Evolutionary conservation across 2,113 vertebrate species (phyloP).

Genomic region (Phaethon lepturus): DNA sequence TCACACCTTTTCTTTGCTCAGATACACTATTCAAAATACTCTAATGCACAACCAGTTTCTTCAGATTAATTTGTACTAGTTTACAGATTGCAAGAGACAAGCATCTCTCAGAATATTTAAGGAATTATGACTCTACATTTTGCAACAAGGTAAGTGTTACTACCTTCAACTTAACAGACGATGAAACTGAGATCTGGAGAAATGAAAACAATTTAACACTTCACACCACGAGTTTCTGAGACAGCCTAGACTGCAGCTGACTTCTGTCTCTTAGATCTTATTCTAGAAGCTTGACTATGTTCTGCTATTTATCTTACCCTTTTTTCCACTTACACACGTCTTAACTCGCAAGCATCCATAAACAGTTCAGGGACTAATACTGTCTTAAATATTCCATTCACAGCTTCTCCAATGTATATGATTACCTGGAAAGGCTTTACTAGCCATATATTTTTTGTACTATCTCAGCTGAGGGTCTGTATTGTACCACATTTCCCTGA

Average conservation of each 20-base stretch:
- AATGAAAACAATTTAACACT: not conserved
- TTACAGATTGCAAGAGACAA: not conserved
- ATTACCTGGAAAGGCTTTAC: not conserved
- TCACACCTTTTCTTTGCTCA: not conserved
- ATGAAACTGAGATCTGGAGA: constrained; percentile 2
- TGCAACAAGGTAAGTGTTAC: not conserved
- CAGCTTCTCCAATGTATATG: not conserved
- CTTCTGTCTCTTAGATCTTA: not conserved
- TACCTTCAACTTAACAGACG: not conserved
- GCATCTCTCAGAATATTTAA: not conserved
- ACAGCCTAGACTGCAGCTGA: not conserved
- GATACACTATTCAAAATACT: not conserved
- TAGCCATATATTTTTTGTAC: not conserved
- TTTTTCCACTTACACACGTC: not conserved
- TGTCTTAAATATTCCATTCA: not conserved
- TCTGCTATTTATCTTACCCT: not conserved
- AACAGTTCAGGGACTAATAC: not conserved
- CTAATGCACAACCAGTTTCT: not conserved
- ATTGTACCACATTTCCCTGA: not conserved
- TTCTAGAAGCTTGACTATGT: not conserved
- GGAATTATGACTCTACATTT: not conserved
- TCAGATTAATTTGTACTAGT: not conserved
- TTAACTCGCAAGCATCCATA: not conserved
- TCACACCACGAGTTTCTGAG: not conserved
- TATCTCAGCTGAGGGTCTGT: not conserved